These are phyloP conservation scores for Reinhardtius hippoglossoides DNA, from an alignment of 2,113 vertebrate species.

Conservation along the genomic window DNA sequence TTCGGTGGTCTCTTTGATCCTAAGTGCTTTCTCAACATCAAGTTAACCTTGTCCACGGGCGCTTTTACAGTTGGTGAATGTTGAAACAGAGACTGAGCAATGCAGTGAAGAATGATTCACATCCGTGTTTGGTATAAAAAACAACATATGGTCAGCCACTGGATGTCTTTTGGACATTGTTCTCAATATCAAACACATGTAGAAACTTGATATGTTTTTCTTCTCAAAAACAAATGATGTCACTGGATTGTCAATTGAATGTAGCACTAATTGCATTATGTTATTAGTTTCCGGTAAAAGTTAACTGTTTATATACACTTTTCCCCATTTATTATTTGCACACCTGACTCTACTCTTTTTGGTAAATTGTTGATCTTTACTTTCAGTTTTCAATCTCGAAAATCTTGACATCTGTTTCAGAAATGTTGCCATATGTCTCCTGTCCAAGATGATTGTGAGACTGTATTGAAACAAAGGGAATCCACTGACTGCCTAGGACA, in stretches of 20 bases:
- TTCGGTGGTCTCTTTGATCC: slow-evolving; percentile 60
- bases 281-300: not conserved
- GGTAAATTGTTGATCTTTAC: not conserved
- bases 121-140: slow-evolving; percentile 26
- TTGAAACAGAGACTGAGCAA: slow-evolving; percentile 14
- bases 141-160: not conserved
- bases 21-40: slow-evolving; percentile 43
- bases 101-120: slow-evolving; percentile 43
- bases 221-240: slow-evolving; percentile 32
- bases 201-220: slow-evolving; percentile 1
- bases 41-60: slow-evolving; percentile 17
- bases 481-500: not conserved
- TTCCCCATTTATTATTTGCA: not conserved
- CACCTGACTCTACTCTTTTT: not conserved
- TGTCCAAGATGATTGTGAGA: not conserved
- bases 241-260: not conserved
- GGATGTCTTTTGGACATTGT: slow-evolving; percentile 25
- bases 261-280: not conserved
- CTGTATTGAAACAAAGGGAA: slow-evolving; percentile 7
- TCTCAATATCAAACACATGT: slow-evolving; percentile 39
- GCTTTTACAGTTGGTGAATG: slow-evolving; percentile 30
- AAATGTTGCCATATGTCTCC: not conserved
- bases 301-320: not conserved
- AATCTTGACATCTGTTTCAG: not conserved
- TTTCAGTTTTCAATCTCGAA: not conserved